These are phyloP conservation scores for Brachionus rotundiformis DNA, from an alignment of 1,140 invertebrate genomes.

Conservation along the genomic window DNA sequence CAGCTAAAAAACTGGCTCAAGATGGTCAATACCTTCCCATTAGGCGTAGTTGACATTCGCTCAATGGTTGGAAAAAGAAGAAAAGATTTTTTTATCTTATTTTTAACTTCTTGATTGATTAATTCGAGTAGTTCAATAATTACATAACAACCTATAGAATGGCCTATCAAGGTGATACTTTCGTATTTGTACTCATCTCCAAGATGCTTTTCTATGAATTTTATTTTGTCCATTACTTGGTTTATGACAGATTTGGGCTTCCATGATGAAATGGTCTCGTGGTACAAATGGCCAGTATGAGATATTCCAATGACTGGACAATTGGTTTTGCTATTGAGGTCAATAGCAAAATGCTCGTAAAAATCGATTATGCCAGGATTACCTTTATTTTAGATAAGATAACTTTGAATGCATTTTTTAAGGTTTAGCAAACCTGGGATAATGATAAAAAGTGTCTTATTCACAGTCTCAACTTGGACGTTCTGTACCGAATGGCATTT, in stretches of 20 bases:
- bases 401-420: neutral
- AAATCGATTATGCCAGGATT: constrained; percentile 74
- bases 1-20: constrained; percentile 67
- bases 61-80: constrained; percentile 81
- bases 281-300: constrained; percentile 69
- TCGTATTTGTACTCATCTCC: neutral
- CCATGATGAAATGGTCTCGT: neutral
- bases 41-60: constrained; percentile 72
- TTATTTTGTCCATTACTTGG: constrained; percentile 78
- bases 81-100: constrained; percentile 62
- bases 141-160: constrained; percentile 82
- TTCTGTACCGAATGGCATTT: constrained; percentile 22
- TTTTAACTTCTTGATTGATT: constrained; percentile 53
- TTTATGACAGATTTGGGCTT: constrained; percentile 60
- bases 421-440: neutral
- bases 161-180: constrained; percentile 73
- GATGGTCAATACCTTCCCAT: constrained; percentile 67
- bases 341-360: constrained; percentile 72
- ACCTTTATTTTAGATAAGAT: constrained; percentile 64
- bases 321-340: constrained; percentile 67
- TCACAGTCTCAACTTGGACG: neutral
- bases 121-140: constrained; percentile 73
- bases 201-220: constrained; percentile 70
- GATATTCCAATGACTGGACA: constrained; percentile 75
- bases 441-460: constrained; percentile 27